These are phyloP conservation scores for Mobula birostris DNA, from an alignment of 2,113 vertebrate genomes.

Conservation along the genomic window DNA sequence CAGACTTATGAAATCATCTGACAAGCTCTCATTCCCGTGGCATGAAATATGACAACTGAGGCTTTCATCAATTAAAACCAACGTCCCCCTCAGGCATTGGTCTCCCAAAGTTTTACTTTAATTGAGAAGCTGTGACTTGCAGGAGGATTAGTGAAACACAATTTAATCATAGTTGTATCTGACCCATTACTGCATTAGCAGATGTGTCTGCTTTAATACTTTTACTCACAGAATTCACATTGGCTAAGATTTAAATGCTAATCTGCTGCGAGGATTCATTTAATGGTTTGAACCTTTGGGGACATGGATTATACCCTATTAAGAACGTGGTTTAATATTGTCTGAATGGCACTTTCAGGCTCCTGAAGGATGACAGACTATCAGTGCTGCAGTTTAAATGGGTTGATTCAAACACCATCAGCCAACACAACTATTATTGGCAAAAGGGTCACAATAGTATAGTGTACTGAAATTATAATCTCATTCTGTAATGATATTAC, in stretches of 20 bases:
- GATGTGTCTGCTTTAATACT: background rate
- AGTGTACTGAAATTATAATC: background rate
- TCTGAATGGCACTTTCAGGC: constrained; percentile 9
- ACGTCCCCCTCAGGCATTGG: background rate
- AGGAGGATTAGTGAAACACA: background rate
- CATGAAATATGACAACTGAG: background rate
- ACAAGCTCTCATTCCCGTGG: background rate
- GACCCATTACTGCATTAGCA: background rate
- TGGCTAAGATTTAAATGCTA: constrained; percentile 20
- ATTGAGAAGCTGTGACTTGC: constrained; percentile 25
- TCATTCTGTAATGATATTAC: background rate
- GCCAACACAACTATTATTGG: background rate
- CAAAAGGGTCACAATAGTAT: background rate
- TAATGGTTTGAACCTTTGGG: constrained; percentile 18
- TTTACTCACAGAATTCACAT: constrained; percentile 1
- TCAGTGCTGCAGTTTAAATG: background rate
- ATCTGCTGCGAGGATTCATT: constrained; percentile 2
- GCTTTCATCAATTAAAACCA: background rate
- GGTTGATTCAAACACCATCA: background rate
- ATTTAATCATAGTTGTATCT: constrained; percentile 21
- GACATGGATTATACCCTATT: background rate
- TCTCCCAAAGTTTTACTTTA: background rate
- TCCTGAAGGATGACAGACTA: background rate
- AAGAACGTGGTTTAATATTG: constrained; percentile 23
- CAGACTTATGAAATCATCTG: background rate